Evolutionary conservation across 2,888 invertebrate species (phyloP).

Genomic region (Cryptophagus acutangulus): DNA sequence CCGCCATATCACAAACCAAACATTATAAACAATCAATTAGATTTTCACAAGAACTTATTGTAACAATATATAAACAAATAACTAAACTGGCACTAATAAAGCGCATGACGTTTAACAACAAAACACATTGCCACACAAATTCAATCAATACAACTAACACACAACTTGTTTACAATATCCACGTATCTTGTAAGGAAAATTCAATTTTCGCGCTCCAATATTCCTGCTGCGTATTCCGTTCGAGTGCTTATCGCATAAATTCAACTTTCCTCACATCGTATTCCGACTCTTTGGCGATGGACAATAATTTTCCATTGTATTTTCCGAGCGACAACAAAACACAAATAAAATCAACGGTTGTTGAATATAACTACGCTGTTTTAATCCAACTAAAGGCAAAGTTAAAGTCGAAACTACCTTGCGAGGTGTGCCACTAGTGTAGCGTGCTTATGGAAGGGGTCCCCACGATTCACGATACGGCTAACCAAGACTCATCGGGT

Average conservation of each 20-base stretch:
- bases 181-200: slow-evolving; percentile 21
- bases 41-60: slow-evolving; percentile 17
- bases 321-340: neutral
- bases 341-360: slow-evolving; percentile 10
- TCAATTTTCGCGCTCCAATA: slow-evolving; percentile 18
- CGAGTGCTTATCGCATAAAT: slow-evolving; percentile 6
- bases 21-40: slow-evolving; percentile 21
- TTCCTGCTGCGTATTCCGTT: slow-evolving; percentile 16
- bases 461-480: slow-evolving; percentile 10
- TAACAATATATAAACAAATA: slow-evolving; percentile 22
- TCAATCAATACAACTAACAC: slow-evolving; percentile 36
- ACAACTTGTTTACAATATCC: slow-evolving; percentile 31
- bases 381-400: slow-evolving; percentile 33
- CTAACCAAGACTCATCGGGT: neutral
- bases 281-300: slow-evolving; percentile 11
- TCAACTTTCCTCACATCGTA: slow-evolving; percentile 29
- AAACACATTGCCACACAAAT: slow-evolving; percentile 28
- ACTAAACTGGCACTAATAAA: slow-evolving; percentile 12
- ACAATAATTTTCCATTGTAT: neutral
- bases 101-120: slow-evolving; percentile 27
- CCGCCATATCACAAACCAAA: slow-evolving; percentile 51
- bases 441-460: slow-evolving; percentile 26
- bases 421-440: slow-evolving; percentile 33
- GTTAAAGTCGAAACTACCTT: slow-evolving; percentile 33
- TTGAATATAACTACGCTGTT: slow-evolving; percentile 28